phyloP scores from a whole-genome alignment of 2,888 invertebrate species.

The Deroplatys truncata region DNA sequence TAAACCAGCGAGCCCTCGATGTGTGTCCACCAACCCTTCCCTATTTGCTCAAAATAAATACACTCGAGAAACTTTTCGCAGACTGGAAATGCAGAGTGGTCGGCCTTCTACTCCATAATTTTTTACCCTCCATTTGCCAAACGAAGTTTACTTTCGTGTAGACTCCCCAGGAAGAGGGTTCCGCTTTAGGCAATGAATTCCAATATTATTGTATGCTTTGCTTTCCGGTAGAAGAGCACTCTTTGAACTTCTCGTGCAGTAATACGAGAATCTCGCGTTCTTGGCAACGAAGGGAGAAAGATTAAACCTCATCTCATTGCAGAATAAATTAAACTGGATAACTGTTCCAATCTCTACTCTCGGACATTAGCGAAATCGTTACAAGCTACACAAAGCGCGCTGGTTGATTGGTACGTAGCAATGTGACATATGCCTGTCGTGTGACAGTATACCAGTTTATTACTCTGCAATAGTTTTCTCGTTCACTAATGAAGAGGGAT shows the following conservation, averaged over 20 bases:
- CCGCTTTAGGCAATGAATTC: background rate
- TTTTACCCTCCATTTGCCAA: background rate
- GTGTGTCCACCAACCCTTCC: background rate
- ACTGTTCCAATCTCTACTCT: background rate
- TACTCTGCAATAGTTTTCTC: too few species aligned
- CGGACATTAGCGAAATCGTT: background rate
- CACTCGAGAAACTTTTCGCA: background rate
- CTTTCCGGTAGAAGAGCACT: background rate
- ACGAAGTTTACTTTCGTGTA: background rate
- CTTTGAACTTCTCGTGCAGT: background rate
- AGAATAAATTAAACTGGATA: background rate
- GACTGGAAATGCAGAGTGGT: background rate
- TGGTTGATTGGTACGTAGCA: too few species aligned
- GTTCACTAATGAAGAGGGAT: too few species aligned
- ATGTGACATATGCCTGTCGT: too few species aligned
- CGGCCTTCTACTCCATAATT: background rate
- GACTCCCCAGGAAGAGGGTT: background rate
- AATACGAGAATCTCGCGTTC: background rate
- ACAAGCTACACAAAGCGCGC: too few species aligned
- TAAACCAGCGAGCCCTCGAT: background rate
- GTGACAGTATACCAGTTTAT: too few species aligned
- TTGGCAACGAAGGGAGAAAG: background rate
- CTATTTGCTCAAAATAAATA: background rate
- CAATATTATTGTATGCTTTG: background rate
- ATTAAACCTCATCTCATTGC: background rate